Evolutionary conservation across 2,797 vertebrate genomes (phyloP), one percentile per base, ranked within the genome.

Genomic region (Chiroxiphia lanceolata): DNA sequence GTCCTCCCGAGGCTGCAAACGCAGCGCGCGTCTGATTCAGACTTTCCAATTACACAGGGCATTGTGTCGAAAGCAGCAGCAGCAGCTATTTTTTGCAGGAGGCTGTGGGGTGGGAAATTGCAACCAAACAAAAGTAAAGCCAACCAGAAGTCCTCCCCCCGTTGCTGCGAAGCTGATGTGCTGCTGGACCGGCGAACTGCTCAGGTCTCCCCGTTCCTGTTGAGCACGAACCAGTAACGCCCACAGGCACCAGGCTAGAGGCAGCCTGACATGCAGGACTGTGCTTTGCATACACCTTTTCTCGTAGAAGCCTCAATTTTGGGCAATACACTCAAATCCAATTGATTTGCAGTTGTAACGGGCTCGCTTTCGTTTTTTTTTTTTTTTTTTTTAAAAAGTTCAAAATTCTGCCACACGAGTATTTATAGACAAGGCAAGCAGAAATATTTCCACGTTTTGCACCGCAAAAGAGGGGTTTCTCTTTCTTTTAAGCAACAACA

Each of bases 351-450:
- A 0, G 56, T 83, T 74, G 72, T 60, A 88, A 60, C 38, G 26
- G 17, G 61, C 56, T 91, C 42, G 1, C 42, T 65, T 51, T 6
- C 29, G 34, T 45, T 56, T 81, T 42, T 42, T 76, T 47, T 64
- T 63, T 33, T 47, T 38, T 50, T 57, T 82, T 44, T 42, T 77
- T 69, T 64, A 40, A 44, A 19, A 38, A 19, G 13, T 64, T 90
- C 21, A 60, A 53, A 92, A 91, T 87, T 89, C 84, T 91, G 89
- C 34, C 40, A 6, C 7, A 11, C 0, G 0, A 72, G 51, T 92
- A 94, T 95, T 95, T 94, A 91, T 92, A 87, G 89, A 67, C 13
- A n/a, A 90, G 53, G 65, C 83, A 81, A 76, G 74, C 61, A 90
- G 88, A 94, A 93, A 87, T 65, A 77, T 44, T 71, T 54, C 56